A percentile compares a stretch with the other conserved stretches of the same genome.
Evolutionary conservation across 2,888 invertebrate genomes (phyloP).

Genomic region (Trichopria drosophilae): DNA sequence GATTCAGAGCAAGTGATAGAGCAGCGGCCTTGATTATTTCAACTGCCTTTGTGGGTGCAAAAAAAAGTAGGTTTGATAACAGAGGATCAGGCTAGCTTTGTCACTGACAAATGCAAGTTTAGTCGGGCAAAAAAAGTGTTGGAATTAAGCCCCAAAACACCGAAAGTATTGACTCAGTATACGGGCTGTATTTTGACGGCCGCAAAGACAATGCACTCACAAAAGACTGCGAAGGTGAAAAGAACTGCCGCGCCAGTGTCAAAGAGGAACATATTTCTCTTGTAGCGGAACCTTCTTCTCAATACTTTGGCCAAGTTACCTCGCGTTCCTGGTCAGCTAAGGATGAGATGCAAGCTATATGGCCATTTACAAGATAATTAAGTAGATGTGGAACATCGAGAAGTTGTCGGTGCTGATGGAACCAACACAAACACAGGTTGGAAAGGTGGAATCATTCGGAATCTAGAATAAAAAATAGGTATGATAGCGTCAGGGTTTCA

Average conservation of each 20-base stretch:
- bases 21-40: slow-evolving; percentile 2
- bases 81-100: slow-evolving; percentile 6
- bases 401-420: slow-evolving; percentile 3
- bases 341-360: slow-evolving; percentile 8
- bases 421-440: slow-evolving; percentile 4
- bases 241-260: slow-evolving; percentile 19
- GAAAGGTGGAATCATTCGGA: background rate
- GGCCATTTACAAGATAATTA: slow-evolving; percentile 5
- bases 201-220: slow-evolving; percentile 31
- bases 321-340: slow-evolving; percentile 23
- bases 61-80: slow-evolving; percentile 4
- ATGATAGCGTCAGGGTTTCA: too few relatives aligned
- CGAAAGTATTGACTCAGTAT: slow-evolving; percentile 5
- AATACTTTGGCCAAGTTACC: slow-evolving; percentile 33
- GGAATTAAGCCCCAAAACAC: slow-evolving; percentile 1
- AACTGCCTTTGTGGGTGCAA: slow-evolving; percentile 4
- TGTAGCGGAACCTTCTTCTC: slow-evolving; percentile 27
- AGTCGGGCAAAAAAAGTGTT: slow-evolving; percentile 4
- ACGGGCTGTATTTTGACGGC: slow-evolving; percentile 31
- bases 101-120: slow-evolving; percentile 5
- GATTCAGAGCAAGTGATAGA: background rate
- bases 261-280: slow-evolving; percentile 34
- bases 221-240: slow-evolving; percentile 19
- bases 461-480: slow-evolving; percentile 1
- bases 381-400: background rate